Evolutionary conservation across 2,113 vertebrate species (phyloP), one percentile per base, ranked within the genome.

Genomic region (Syrrhaptes paradoxus): DNA sequence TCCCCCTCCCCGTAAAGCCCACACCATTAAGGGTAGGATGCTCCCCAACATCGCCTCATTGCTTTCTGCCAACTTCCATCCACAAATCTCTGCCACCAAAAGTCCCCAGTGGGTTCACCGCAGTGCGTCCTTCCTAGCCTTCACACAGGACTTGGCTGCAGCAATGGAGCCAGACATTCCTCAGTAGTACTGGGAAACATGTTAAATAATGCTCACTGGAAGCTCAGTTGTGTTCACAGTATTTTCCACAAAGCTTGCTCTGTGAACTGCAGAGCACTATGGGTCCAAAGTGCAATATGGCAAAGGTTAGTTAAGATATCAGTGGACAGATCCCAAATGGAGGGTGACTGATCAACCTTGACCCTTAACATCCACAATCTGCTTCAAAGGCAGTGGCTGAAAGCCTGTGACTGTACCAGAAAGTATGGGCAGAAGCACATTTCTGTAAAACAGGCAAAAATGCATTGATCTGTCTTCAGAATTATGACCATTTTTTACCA

Each of bases 231-330:
- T n/a, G 51, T 74, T 66, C 79, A 81, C 86, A 61, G 24, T 25
- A 31, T 77, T 85, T 81, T 92, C 72, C 67, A 82, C 31, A 76
- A 71, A 91, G 63, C 67, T 83, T 80, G 43, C 59, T 73, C 68
- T 80, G 59, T 85, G 71, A 91, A 90, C 31, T 67, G 46, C 52
- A 66, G 55, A 65, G 34, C 36, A 16, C n/a, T 32, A 21, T 51
- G 55, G 55, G 91, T 95, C 52, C 91, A 92, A 66, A 92, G 95
- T 78, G 59, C 76, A 93, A 19, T 57, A 55, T 57, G 55, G 83
- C 92, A 95, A 95, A 95, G 95, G 90, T 94, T 46, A 87, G 51
- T 48, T 59, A 78, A 91, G 87, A 59, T 81, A 86, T 29, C 76
- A 59, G 21, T 54, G 78, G 59, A 46, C 11, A 3, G 38, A 81